phyloP scores from a whole-genome alignment of 2,888 invertebrate species.

The Oeneis ivallda region DNA sequence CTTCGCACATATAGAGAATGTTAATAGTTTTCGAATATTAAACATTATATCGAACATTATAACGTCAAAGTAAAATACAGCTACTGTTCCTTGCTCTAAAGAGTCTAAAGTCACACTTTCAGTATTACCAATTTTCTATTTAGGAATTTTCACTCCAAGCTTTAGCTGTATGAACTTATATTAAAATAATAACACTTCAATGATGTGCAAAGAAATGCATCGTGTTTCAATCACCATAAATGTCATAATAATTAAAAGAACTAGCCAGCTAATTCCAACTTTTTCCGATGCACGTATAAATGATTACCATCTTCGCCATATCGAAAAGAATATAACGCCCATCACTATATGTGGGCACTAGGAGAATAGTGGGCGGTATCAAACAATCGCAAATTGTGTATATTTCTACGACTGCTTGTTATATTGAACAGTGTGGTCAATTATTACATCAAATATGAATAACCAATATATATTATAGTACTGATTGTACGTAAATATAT shows the following conservation, averaged over 20 bases:
- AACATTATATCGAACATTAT: too few relatives aligned
- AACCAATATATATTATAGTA: not conserved
- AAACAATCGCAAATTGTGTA: not conserved
- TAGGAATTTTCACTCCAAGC: too few relatives aligned
- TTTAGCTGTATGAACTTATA: too few relatives aligned
- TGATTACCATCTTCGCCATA: not conserved
- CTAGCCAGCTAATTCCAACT: conserved; percentile 12
- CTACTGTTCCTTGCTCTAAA: too few relatives aligned
- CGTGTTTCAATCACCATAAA: not conserved
- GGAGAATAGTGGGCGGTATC: not conserved
- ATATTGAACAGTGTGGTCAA: not conserved
- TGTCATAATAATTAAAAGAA: conserved; percentile 4
- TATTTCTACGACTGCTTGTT: not conserved
- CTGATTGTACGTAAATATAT: too few relatives aligned
- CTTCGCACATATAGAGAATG: too few relatives aligned
- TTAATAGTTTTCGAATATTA: too few relatives aligned
- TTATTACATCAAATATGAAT: not conserved
- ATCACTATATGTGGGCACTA: not conserved
- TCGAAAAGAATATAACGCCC: not conserved
- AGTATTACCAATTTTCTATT: too few relatives aligned
- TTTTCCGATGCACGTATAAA: not conserved
- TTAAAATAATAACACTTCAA: too few relatives aligned
- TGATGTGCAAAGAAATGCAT: too few relatives aligned
- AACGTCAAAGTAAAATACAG: too few relatives aligned
- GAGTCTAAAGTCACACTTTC: too few relatives aligned